Conservation (phyloP, 1,140 invertebrate genomes). For the Anoplolepis gracilipes region DNA sequence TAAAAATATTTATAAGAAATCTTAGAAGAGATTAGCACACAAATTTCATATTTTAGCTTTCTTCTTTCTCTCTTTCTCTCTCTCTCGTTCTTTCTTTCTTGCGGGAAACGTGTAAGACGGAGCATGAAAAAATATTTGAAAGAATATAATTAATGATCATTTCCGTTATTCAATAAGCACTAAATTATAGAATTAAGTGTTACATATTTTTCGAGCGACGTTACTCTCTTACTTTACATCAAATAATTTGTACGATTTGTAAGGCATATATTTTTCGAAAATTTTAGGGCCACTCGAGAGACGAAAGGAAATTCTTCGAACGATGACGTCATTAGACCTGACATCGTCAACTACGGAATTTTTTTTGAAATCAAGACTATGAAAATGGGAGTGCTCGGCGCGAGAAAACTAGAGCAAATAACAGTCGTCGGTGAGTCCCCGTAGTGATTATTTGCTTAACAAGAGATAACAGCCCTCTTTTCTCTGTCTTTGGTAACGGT, state of each 20-base stretch:
- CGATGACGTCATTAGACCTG: slow-evolving; percentile 29
- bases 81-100: no score
- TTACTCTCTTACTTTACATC: not conserved
- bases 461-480: slow-evolving; percentile 79
- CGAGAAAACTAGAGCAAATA: slow-evolving; percentile 85
- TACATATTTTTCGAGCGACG: not conserved
- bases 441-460: slow-evolving; percentile 82
- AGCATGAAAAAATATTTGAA: not conserved
- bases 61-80: no score
- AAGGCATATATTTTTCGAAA: not conserved
- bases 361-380: slow-evolving; percentile 75
- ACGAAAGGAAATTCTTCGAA: not conserved
- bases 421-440: slow-evolving; percentile 73
- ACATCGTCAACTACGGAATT: not conserved
- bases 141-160: not conserved
- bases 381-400: slow-evolving; percentile 77
- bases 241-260: not conserved
- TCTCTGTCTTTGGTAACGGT: slow-evolving; percentile 74
- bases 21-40: no score
- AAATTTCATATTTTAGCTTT: not conserved
- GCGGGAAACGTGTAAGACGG: not conserved
- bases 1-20: not conserved
- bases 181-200: not conserved
- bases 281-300: not conserved
- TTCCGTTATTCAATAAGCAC: not conserved